Evolutionary conservation across 2,888 invertebrate genomes (phyloP).

Genomic region (Elmis aenea): DNA sequence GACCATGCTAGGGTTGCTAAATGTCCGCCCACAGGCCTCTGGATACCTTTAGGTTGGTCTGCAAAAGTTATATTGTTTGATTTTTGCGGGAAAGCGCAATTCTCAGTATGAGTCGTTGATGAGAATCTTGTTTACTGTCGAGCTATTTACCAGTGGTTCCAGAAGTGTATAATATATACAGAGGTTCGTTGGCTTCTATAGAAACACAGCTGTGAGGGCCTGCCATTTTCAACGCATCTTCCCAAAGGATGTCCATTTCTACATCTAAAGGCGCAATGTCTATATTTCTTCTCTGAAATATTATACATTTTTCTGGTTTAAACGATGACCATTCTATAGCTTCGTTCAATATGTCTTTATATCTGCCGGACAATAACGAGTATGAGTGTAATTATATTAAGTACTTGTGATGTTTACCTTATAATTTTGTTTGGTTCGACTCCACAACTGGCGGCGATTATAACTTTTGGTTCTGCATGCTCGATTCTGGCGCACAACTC

Average conservation of each 20-base stretch:
- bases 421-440: slow-evolving; percentile 83
- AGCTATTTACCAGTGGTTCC: slow-evolving; percentile 77
- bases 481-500: slow-evolving; percentile 82
- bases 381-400: background rate
- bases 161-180: slow-evolving; percentile 91
- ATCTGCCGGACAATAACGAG: slow-evolving; percentile 45
- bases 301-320: slow-evolving; percentile 74
- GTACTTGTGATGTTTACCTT: slow-evolving; percentile 46
- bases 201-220: slow-evolving; percentile 76
- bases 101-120: too few species aligned
- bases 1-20: slow-evolving; percentile 81
- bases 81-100: background rate
- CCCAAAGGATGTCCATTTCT: slow-evolving; percentile 72
- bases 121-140: too few species aligned
- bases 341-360: slow-evolving; percentile 76
- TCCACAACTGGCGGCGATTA: slow-evolving; percentile 87
- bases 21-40: slow-evolving; percentile 84
- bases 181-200: slow-evolving; percentile 81
- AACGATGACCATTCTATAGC: slow-evolving; percentile 69
- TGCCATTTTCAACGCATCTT: slow-evolving; percentile 60
- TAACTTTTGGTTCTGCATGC: slow-evolving; percentile 82
- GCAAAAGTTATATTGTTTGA: too few species aligned
- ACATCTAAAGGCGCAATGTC: slow-evolving; percentile 58
- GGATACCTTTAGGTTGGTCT: slow-evolving; percentile 73
- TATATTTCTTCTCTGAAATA: slow-evolving; percentile 72